These are phyloP conservation scores for Diplodus puntazzo DNA, from an alignment of 2,797 vertebrate genomes.

Conservation along the genomic window DNA sequence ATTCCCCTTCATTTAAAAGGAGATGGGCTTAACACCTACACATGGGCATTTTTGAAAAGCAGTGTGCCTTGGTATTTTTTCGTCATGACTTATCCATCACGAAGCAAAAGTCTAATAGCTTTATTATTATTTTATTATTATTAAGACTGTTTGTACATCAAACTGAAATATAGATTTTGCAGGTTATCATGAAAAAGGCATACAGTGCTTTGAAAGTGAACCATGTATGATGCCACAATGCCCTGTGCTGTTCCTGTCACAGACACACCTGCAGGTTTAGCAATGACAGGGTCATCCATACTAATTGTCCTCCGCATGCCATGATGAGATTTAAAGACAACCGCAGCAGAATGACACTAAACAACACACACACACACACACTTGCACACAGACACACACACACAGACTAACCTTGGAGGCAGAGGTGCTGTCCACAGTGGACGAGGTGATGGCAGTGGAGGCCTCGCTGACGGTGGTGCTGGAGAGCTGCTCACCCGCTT, in stretches of 20 bases:
- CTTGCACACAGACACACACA: not conserved
- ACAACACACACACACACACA: not conserved
- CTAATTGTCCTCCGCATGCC: not conserved
- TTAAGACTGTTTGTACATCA: not conserved
- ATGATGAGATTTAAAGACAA: not conserved
- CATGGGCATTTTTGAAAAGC: too few species aligned
- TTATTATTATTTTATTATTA: not conserved
- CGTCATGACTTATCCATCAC: too few species aligned
- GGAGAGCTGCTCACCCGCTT: constrained; percentile 86
- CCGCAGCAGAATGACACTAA: not conserved
- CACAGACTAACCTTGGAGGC: constrained; percentile 88
- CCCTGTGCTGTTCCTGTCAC: not conserved
- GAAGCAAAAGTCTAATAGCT: too few species aligned
- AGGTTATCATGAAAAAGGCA: not conserved
- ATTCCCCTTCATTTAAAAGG: too few species aligned
- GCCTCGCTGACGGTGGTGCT: constrained; percentile 95
- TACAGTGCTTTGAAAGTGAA: not conserved
- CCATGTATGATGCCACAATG: too few species aligned
- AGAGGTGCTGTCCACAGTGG: constrained; percentile 88
- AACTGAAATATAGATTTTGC: not conserved
- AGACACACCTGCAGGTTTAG: not conserved
- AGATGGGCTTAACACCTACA: too few species aligned
- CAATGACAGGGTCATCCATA: not conserved
- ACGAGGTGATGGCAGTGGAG: constrained; percentile 90
- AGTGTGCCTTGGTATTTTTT: too few species aligned